Percentiles rank a stretch among this genome's conserved stretches.
phyloP scores from a whole-genome alignment of 2,797 vertebrate genomes.

The Aldrovandia affinis region DNA sequence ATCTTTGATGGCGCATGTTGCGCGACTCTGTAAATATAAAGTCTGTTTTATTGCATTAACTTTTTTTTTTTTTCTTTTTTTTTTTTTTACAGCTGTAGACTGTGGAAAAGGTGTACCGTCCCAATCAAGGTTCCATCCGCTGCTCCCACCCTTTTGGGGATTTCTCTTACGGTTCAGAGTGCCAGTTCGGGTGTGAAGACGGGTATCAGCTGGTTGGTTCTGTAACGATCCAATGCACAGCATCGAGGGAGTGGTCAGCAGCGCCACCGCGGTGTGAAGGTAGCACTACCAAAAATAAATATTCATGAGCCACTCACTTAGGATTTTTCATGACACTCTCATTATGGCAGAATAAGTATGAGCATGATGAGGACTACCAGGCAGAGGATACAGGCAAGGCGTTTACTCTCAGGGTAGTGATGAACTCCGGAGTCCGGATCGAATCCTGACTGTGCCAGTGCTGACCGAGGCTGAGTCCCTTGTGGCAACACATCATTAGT shows the following conservation, averaged over 20 bases:
- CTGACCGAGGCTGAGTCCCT: background rate
- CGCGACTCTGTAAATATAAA: too few species aligned
- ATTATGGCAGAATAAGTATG: too few species aligned
- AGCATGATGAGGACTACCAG: too few species aligned
- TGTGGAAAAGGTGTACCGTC: constrained; percentile 8
- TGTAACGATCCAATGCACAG: constrained; percentile 61
- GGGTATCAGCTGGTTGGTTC: constrained; percentile 70
- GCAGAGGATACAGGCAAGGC: background rate
- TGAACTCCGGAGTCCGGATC: background rate
- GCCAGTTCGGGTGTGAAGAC: constrained; percentile 74
- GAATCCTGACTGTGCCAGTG: background rate
- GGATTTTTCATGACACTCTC: too few species aligned
- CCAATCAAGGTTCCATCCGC: constrained; percentile 28
- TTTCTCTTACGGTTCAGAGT: constrained; percentile 68
- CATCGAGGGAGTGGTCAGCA: constrained; percentile 69
- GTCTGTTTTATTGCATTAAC: too few species aligned
- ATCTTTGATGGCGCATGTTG: too few species aligned
- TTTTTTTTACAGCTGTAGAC: background rate
- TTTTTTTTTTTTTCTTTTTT: too few species aligned
- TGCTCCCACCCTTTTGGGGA: constrained; percentile 54
- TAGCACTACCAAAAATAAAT: constrained; percentile 49
- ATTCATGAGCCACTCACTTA: background rate
- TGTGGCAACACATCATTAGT: too few species aligned
- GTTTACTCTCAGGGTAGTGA: background rate
- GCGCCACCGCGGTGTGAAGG: constrained; percentile 75